Percentiles rank a stretch among this genome's conserved stretches.
These are phyloP conservation scores for Taenaris catops DNA, from an alignment of 2,888 invertebrate genomes.

Conservation along the genomic window DNA sequence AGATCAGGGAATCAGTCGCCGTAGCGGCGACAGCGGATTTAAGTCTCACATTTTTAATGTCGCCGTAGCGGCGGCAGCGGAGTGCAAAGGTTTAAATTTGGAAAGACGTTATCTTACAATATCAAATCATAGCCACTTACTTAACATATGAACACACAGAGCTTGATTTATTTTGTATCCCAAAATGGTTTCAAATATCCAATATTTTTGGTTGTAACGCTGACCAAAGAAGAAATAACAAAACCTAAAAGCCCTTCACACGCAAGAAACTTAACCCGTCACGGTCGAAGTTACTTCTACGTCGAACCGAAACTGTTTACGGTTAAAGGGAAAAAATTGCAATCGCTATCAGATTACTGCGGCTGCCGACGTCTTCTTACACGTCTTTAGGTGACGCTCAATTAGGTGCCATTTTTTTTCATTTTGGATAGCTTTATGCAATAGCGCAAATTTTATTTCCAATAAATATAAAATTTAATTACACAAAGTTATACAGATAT, in stretches of 20 bases:
- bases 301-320: slow-evolving; percentile 56
- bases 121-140: too few relatives aligned
- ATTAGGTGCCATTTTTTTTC: slow-evolving; percentile 60
- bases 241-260: slow-evolving; percentile 30
- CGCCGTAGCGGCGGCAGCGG: too few relatives aligned
- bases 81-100: too few relatives aligned
- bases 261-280: slow-evolving; percentile 51
- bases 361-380: slow-evolving; percentile 53
- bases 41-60: too few relatives aligned
- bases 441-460: slow-evolving; percentile 9
- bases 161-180: background rate
- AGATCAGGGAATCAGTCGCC: too few relatives aligned
- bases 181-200: slow-evolving; percentile 14
- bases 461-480: background rate
- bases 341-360: slow-evolving; percentile 52
- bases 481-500: background rate
- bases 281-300: slow-evolving; percentile 37
- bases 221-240: slow-evolving; percentile 14
- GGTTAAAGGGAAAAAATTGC: slow-evolving; percentile 43
- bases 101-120: too few relatives aligned
- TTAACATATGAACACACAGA: too few relatives aligned
- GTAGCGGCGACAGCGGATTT: too few relatives aligned
- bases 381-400: slow-evolving; percentile 62
- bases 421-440: slow-evolving; percentile 41
- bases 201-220: slow-evolving; percentile 12